Base-by-base conservation (phyloP, 2,888 invertebrate genomes). In the Falcaria lacertinaria region DNA sequence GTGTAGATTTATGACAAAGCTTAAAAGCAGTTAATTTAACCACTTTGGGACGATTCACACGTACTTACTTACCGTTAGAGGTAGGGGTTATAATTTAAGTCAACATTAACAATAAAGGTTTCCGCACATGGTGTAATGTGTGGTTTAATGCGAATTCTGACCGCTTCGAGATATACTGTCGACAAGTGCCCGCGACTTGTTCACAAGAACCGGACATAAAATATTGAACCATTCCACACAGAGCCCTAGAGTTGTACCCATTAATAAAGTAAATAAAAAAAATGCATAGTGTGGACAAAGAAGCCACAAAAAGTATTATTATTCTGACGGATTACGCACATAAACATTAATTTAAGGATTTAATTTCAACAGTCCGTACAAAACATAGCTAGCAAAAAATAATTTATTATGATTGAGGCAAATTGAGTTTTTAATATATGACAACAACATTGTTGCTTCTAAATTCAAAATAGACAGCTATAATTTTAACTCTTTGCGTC, bases 201-300 rank as follows among this genome's bases (percentile, higher is more conserved):
- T 86, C 80, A 82, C 85, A 88, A 88, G 87, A 85, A 80, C 79
- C 69, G 74, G 72, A 77, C 77, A 70, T 84, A 81, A 76, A 80
- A 78, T 78, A 76, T 70, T 53, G 64, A 28, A 33, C 13, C 52
- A 53, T 54, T 80, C 71, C 56, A 49, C 54, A 63, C 53, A 40
- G 62, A 3, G 17, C 60, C 6, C 5, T 16, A 6, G 11, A 8
- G 15, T 44, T 32, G n/a, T 4, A 32, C 19, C 39, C 40, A 11
- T 28, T 28, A 28, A 11, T 11, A 28, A 28, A 11, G 28, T 28
- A 5, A 28, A 28, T 28, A 28, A 25, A 7, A 25, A 25, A 25
- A 8, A 25, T 8, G 11, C 7, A 28, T 11, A 28, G 7, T 11
- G 28, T 28, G 11, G 7, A 28, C 11, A 11, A 11, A 22, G 22